Base-by-base conservation (phyloP, 2,113 vertebrate species). In the Malurus cyaneus region DNA sequence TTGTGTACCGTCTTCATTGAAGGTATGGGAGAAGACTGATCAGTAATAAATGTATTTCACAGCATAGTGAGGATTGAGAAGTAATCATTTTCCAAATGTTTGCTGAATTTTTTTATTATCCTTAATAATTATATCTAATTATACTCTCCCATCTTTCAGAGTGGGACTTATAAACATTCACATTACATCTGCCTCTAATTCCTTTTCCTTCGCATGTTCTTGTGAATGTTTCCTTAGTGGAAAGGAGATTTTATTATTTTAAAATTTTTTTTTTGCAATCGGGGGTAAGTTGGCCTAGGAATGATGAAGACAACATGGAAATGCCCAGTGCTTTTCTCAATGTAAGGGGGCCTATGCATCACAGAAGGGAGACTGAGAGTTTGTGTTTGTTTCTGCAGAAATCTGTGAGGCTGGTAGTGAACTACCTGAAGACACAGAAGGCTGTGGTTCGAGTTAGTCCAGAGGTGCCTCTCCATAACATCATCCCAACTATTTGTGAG, bases 391-490 rank as follows among this genome's bases (percentile, higher is more conserved):
- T 53, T 88, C 71, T 87, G 76, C 97, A 99, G 99, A 99, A 99
- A 96, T 98, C 99, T 1, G 98, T 99, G 82, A 98, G 99, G 34
- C 97, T 99, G 96, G 98, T 99, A 82, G 99, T 99, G 94, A 99
- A 99, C 97, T 99, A 98, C 96, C 98, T 99, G 89, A 97, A 98
- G 80, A 99, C 98, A 1, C 99, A 99, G 96, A 99, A 99, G 95
- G 97, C 99, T 3, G 98, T 99, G 78, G 97, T 99, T 64, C 98
- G 99, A 26, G 99, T 99, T 86, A 99, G 98, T 96, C 99, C 99
- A 0, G 97, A 98, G 44, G 97, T 98, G 31, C 98, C 99, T 1
- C 98, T 99, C 54, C 97, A 96, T 59, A 98, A 14, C 79, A 97
- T 99, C 91, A 97, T 99, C 62, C 98, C 99, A 1, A 95, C 97